Evolutionary conservation across 1,140 invertebrate species (phyloP).

Genomic region (Drosophila nigromelanica): DNA sequence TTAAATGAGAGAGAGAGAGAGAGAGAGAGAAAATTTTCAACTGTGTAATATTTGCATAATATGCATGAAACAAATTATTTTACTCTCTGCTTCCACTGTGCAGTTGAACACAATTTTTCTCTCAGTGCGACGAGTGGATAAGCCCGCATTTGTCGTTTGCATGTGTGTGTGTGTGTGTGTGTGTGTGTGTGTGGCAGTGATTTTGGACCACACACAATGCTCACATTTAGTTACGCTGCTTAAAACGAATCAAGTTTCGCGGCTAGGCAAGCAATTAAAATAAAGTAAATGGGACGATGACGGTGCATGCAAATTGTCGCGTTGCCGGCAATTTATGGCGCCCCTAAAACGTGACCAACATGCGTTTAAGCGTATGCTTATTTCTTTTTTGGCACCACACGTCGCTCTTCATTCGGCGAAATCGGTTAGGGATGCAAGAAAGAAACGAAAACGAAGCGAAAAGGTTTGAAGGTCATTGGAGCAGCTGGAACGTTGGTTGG

Average conservation of each 20-base stretch:
- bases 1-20: not conserved
- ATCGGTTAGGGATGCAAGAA: constrained; percentile 2
- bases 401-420: constrained; percentile 27
- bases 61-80: too few relatives aligned
- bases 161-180: not conserved
- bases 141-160: constrained; percentile 1
- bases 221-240: constrained; percentile 35
- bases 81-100: too few relatives aligned
- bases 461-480: constrained; percentile 75
- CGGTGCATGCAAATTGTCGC: constrained; percentile 69
- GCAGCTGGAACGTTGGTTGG: too few relatives aligned
- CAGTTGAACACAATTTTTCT: too few relatives aligned
- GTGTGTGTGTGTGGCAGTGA: not conserved
- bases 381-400: constrained; percentile 19
- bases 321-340: constrained; percentile 78
- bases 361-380: constrained; percentile 50
- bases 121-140: not conserved
- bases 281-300: constrained; percentile 54
- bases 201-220: constrained; percentile 35
- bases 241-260: constrained; percentile 46
- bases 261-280: constrained; percentile 61
- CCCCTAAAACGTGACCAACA: constrained; percentile 76
- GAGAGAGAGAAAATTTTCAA: too few relatives aligned
- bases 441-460: constrained; percentile 28
- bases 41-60: not conserved